Evolutionary conservation across 2,797 vertebrate genomes (phyloP).

Genomic region (Cyprinella venusta): DNA sequence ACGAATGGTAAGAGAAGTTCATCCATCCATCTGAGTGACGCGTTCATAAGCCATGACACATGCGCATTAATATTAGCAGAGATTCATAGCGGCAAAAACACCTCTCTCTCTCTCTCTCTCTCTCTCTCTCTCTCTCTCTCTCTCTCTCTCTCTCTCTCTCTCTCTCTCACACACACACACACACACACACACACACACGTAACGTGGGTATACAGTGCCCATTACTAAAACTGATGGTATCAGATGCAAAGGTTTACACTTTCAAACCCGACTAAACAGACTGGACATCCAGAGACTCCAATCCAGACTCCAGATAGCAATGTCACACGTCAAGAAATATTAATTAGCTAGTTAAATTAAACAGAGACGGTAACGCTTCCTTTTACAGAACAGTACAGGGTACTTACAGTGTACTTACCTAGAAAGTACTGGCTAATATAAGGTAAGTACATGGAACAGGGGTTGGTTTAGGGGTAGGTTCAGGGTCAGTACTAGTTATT

Average conservation of each 20-base stretch:
- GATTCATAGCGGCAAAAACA: background rate
- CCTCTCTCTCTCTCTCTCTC: constrained; percentile 1
- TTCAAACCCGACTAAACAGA: background rate
- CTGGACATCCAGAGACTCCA: background rate
- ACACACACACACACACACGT: no score
- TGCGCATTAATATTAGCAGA: constrained; percentile 1
- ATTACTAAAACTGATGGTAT: background rate
- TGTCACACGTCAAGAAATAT: background rate
- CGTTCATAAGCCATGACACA: constrained; percentile 14
- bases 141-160: background rate
- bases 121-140: constrained; percentile 3
- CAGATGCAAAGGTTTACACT: background rate
- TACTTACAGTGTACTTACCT: no score
- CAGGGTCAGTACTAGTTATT: no score
- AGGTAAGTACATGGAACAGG: no score
- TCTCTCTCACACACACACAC: background rate
- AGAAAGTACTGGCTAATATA: no score
- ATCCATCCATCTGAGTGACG: constrained; percentile 27
- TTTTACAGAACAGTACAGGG: no score
- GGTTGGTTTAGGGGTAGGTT: no score
- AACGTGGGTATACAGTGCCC: no score
- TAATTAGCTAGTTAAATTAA: no score
- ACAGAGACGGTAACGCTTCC: no score
- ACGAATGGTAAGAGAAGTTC: constrained; percentile 6
- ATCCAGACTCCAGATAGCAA: no score